Percentiles rank a stretch among this genome's conserved stretches.
Evolutionary conservation across 2,797 vertebrate genomes (phyloP).

Genomic region (Lagorchestes hirsutus): DNA sequence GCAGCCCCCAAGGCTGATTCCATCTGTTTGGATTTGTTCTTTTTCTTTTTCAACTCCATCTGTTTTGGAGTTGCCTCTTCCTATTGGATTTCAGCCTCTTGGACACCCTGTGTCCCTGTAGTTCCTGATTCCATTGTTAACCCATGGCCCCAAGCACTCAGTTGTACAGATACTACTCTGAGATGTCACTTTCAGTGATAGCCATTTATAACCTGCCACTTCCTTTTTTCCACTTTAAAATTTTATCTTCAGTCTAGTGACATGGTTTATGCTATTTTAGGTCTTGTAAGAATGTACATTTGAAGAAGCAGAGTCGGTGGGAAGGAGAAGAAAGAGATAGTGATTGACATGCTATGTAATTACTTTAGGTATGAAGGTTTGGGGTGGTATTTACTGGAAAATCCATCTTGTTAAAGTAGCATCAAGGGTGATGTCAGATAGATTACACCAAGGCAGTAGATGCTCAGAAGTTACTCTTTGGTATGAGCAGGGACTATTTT

Average conservation of each 20-base stretch:
- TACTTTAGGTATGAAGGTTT: slow-evolving; percentile 52
- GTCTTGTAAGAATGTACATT: slow-evolving; percentile 28
- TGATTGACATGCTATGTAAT: slow-evolving; percentile 34
- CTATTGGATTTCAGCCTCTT: slow-evolving; percentile 34
- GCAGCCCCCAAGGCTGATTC: neutral
- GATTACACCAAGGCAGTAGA: slow-evolving; percentile 15
- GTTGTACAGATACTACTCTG: slow-evolving; percentile 37
- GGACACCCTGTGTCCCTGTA: neutral
- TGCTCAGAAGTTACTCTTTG: neutral
- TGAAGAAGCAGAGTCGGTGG: slow-evolving; percentile 24
- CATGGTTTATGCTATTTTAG: slow-evolving; percentile 27
- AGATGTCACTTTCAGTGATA: slow-evolving; percentile 56
- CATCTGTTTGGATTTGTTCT: neutral
- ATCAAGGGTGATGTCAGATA: slow-evolving; percentile 7
- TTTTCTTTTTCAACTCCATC: neutral
- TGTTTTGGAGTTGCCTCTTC: neutral
- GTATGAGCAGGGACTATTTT: slow-evolving; percentile 45
- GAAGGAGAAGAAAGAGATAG: slow-evolving; percentile 34
- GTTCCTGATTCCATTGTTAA: slow-evolving; percentile 8
- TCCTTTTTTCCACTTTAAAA: slow-evolving; percentile 57
- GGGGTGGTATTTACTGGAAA: slow-evolving; percentile 50
- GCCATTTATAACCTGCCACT: slow-evolving; percentile 62
- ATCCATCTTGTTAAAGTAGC: slow-evolving; percentile 57
- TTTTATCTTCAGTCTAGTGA: slow-evolving; percentile 67
- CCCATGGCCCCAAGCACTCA: slow-evolving; percentile 38